Base-by-base conservation (phyloP, 2,888 invertebrate species). In the Xestia ashworthii region DNA sequence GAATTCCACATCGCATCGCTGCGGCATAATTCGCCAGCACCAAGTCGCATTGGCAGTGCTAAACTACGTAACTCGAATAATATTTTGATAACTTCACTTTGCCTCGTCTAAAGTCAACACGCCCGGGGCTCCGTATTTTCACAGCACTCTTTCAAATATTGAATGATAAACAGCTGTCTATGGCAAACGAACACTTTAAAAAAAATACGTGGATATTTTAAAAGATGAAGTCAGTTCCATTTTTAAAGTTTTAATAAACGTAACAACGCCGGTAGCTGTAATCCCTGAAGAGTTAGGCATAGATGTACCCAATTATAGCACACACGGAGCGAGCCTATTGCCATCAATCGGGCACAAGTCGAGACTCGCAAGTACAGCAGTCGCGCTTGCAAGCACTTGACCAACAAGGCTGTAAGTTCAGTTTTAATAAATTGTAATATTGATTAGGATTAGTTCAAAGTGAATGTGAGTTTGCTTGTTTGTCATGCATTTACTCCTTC, bases 11-110 rank as follows among this genome's bases (percentile, higher is more conserved):
- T 65, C 38, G 32, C 74, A 38, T 74, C 44, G 25, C 66, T 46
- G 60, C n/a, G 25, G 60, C 22, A 60, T 58, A 53, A 73, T 69
- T 67, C 50, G 12, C 38, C 25, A 11, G 55, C 78, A 25, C 48
- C 25, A 55, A 72, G 44, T 65, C 80, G 53, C 81, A 74, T 67
- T 14, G 25, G 19, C 50, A 32, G 38, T 60, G 38, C 58, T 74
- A 71, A 73, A 53, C 74, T 46, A 44, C 38, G 38, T 75, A 53
- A 53, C 60, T 81, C 8, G 50, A 83, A 81, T 81, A 81, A 81
- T 64, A 81, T 81, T 81, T 81, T 68, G 71, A 71, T 78, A 71
- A 83, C 55, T 68, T 78, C 78, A 68, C 62, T 67, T 83, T 70
- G 55, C 66, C 14, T 16, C 55, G 48, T 44, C 46, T 64, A 19